Evolutionary conservation across 2,113 vertebrate species (phyloP), one percentile per base, ranked within the genome.

Genomic region (Ammodytes dubius): DNA sequence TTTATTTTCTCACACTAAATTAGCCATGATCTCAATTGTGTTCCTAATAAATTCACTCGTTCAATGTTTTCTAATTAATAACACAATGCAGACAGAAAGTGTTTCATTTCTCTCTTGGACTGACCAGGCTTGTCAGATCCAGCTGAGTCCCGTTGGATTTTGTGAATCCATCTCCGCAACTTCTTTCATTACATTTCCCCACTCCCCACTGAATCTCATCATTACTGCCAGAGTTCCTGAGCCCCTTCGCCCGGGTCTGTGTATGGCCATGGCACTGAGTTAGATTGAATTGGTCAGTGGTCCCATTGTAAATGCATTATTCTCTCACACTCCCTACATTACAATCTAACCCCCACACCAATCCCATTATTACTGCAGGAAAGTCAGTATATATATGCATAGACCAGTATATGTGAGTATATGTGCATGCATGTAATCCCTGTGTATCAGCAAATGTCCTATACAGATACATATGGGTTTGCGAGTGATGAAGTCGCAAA

Each of bases 221-320:
- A 94, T 92, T 92, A 88, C 87, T 89, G 87, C 84, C 79, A 86
- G 87, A 88, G 89, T 84, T 88, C 79, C 85, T 7, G 27, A 88
- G 85, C 82, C 77, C 82, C 91, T 83, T 78, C 27, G 27, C 27
- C 80, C 35, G 57, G 79, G 78, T 81, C 87, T 83, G 66, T 11
- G 72, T 76, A 78, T 81, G 89, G 87, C 84, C 79, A 77, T 82
- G 86, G 80, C 68, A 83, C 82, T 82, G 87, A 88, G 64, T 79
- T 85, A 89, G 90, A 92, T 94, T 89, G 91, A 92, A 94, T 91
- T 92, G 92, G 92, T 93, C 92, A 93, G 89, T 90, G 91, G 89
- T 86, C 88, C 92, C 88, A 94, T 93, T 94, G 90, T 91, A 92
- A 94, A 94, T 94, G 91, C 91, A 93, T 93, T 92, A 89, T 90